Conservation (phyloP, 2,888 invertebrate genomes). For the Barypeithes pellucidus region DNA sequence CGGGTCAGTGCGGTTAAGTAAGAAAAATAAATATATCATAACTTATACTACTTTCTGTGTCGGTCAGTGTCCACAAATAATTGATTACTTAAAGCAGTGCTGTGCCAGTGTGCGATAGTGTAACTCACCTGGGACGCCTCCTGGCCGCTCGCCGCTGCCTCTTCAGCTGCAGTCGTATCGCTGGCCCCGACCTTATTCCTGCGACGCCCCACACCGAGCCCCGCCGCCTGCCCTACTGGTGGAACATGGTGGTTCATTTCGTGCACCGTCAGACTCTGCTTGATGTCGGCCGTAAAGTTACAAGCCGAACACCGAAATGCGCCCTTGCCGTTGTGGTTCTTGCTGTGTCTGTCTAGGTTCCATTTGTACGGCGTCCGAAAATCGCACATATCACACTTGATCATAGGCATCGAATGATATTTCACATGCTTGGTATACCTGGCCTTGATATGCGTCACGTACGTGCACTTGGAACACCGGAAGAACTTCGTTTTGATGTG, state of each 20-base stretch:
- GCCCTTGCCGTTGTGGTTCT: slow-evolving; percentile 91
- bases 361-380: slow-evolving; percentile 94
- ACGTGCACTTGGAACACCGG: slow-evolving; percentile 91
- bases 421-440: slow-evolving; percentile 94
- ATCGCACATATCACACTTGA: slow-evolving; percentile 94
- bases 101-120: slow-evolving; percentile 4
- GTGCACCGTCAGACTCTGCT: slow-evolving; percentile 92
- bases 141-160: slow-evolving; percentile 59
- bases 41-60: no score
- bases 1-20: not conserved
- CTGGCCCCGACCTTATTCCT: slow-evolving; percentile 85
- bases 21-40: not conserved
- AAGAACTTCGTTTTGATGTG: slow-evolving; percentile 86
- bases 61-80: not conserved
- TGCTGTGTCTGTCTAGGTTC: slow-evolving; percentile 95
- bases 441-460: slow-evolving; percentile 91
- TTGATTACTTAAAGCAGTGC: not conserved
- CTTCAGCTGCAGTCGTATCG: slow-evolving; percentile 74
- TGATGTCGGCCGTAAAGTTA: slow-evolving; percentile 93
- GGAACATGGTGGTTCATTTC: slow-evolving; percentile 93
- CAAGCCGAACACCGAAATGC: slow-evolving; percentile 89
- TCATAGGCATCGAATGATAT: slow-evolving; percentile 95
- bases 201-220: slow-evolving; percentile 74
- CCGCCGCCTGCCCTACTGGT: slow-evolving; percentile 80
- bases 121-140: slow-evolving; percentile 45